Percentiles rank a stretch among this genome's conserved stretches.
Conservation (phyloP, 2,113 vertebrate genomes). For the Mionectes macconnelli region DNA sequence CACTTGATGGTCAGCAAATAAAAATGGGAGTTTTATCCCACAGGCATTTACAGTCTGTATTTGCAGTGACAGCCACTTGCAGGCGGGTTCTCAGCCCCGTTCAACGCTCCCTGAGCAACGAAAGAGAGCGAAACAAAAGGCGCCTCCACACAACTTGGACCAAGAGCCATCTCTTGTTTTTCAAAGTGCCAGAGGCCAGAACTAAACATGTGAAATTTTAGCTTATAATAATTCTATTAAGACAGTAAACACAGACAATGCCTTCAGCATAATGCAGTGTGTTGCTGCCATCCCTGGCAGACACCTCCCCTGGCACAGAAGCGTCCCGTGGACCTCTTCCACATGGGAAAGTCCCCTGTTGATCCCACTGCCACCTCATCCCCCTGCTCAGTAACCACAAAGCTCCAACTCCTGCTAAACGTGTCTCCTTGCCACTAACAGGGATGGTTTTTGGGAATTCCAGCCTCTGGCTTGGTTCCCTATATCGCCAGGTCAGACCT, state of each 20-base stretch:
- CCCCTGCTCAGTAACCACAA: not conserved
- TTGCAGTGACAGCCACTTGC: not conserved
- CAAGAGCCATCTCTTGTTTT: not conserved
- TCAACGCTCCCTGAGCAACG: not conserved
- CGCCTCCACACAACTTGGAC: accelerated
- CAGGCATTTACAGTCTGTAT: not conserved
- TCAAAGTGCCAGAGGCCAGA: not conserved
- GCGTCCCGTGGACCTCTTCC: not conserved
- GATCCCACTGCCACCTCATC: not conserved
- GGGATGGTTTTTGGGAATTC: not conserved
- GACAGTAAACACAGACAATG: not conserved
- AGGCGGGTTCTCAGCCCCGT: not conserved
- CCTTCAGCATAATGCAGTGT: accelerated
- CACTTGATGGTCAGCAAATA: not conserved
- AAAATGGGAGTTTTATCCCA: not conserved
- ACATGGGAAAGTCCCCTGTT: accelerated
- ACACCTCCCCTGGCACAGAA: not conserved
- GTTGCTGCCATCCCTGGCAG: not conserved
- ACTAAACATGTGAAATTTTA: not conserved
- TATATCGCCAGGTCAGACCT: not conserved
- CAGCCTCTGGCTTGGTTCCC: not conserved
- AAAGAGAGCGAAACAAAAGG: not conserved
- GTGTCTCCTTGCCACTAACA: not conserved
- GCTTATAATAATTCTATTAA: not conserved
- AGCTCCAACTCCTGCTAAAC: not conserved